Conservation (phyloP, 2,888 invertebrate species). For the Nomada lathburiana region DNA sequence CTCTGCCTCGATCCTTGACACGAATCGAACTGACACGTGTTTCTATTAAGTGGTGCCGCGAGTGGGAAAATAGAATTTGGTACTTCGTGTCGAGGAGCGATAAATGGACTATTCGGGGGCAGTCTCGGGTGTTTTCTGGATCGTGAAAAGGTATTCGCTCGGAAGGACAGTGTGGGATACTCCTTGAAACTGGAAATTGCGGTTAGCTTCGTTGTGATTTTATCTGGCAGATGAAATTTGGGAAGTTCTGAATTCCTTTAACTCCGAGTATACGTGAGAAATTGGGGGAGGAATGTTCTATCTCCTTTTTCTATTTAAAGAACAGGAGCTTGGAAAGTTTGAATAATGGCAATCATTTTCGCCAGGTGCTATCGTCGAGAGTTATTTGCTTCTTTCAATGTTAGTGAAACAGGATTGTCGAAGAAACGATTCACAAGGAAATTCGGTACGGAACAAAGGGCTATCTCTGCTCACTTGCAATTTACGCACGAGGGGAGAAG, state of each 20-base stretch:
- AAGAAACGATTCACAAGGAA: conserved; percentile 15
- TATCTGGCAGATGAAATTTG: too few relatives aligned
- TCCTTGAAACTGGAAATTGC: neutral
- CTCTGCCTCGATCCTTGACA: conserved; percentile 46
- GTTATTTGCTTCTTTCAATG: conserved; percentile 18
- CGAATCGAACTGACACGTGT: conserved; percentile 57
- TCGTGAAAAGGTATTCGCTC: neutral
- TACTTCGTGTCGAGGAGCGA: neutral
- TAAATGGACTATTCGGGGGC: neutral
- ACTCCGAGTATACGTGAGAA: too few relatives aligned
- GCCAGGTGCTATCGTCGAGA: neutral
- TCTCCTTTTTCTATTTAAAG: too few relatives aligned
- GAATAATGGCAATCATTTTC: neutral
- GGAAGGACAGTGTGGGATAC: neutral
- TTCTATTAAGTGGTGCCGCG: conserved; percentile 49
- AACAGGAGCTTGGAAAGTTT: neutral
- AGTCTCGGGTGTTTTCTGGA: neutral
- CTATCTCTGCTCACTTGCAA: conserved; percentile 2
- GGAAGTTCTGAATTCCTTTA: too few relatives aligned
- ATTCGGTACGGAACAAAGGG: conserved; percentile 32
- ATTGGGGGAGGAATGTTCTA: too few relatives aligned
- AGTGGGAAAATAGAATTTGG: conserved; percentile 29
- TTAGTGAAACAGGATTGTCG: neutral
- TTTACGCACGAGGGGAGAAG: conserved; percentile 1
- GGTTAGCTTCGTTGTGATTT: too few relatives aligned